A percentile compares a stretch with the other conserved stretches of the same genome.
Conservation (phyloP, 2,888 invertebrate species). For the Cynaeus angustus region DNA sequence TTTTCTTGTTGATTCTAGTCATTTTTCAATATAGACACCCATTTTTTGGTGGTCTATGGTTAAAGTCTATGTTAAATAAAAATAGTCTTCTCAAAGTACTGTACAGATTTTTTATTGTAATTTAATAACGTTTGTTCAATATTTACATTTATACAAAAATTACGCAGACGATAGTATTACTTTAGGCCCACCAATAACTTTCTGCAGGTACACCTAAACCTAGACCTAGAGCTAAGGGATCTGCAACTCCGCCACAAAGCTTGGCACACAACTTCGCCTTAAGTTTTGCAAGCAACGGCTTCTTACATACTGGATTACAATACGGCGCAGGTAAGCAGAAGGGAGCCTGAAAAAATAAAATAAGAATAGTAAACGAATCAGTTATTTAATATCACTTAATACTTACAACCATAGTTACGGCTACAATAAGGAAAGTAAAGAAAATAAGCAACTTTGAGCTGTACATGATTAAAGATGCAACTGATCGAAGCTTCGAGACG, state of each 20-base stretch:
- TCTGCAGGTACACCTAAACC: background rate
- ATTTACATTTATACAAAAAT: too few relatives aligned
- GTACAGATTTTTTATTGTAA: background rate
- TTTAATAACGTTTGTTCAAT: too few relatives aligned
- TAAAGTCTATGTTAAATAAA: too few relatives aligned
- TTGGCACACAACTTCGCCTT: slow-evolving; percentile 31
- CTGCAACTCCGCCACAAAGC: slow-evolving; percentile 4
- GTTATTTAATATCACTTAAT: background rate
- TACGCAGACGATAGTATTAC: too few relatives aligned
- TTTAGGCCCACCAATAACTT: slow-evolving; percentile 32
- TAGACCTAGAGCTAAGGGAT: background rate
- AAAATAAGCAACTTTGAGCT: slow-evolving; percentile 23
- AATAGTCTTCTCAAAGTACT: too few relatives aligned
- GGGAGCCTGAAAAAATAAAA: slow-evolving; percentile 19
- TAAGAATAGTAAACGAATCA: background rate
- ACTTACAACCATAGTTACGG: slow-evolving; percentile 22
- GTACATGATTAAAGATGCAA: slow-evolving; percentile 15
- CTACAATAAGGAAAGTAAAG: slow-evolving; percentile 5
- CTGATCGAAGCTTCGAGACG: slow-evolving; percentile 28
- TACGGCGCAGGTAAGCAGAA: slow-evolving; percentile 21
- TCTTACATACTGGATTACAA: slow-evolving; percentile 1
- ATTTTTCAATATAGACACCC: too few relatives aligned
- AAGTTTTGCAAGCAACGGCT: slow-evolving; percentile 11
- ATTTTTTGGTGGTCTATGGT: too few relatives aligned
- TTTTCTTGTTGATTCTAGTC: too few relatives aligned